A percentile compares a stretch with the other conserved stretches of the same genome.
phyloP scores from a whole-genome alignment of 2,797 vertebrate species.

The Eulemur mongoz region DNA sequence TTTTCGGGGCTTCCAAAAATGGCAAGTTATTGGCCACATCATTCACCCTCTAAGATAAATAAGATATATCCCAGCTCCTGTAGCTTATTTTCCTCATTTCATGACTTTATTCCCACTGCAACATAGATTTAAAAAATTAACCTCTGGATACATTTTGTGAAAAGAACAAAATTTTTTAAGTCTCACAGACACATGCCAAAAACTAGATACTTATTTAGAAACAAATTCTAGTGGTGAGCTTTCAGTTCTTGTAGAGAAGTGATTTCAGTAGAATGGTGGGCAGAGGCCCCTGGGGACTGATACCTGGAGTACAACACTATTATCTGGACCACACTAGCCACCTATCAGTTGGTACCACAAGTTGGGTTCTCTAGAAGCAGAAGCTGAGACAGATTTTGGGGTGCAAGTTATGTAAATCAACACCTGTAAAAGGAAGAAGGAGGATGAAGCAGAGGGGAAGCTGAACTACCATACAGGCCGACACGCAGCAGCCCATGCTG shows the following conservation, averaged over 20 bases:
- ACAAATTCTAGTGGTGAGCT: background rate
- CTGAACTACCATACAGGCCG: background rate
- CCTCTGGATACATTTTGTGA: background rate
- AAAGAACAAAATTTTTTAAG: background rate
- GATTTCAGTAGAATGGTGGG: background rate
- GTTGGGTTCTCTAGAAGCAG: background rate
- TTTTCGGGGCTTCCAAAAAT: background rate
- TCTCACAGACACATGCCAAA: background rate
- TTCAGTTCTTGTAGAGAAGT: background rate
- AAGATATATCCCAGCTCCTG: background rate
- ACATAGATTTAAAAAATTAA: background rate
- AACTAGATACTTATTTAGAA: background rate
- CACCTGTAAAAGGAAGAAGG: background rate
- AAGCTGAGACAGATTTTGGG: background rate
- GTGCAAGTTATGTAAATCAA: background rate
- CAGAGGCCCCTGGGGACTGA: background rate
- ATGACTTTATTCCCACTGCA: background rate
- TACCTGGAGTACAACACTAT: background rate
- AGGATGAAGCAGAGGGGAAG: background rate
- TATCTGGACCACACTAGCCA: background rate
- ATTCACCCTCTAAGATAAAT: background rate
- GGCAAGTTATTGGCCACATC: background rate
- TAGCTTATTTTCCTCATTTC: background rate
- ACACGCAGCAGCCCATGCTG: background rate
- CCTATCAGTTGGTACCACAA: background rate